Base-by-base conservation (phyloP, 2,797 vertebrate genomes). In the Cossypha caffra region DNA sequence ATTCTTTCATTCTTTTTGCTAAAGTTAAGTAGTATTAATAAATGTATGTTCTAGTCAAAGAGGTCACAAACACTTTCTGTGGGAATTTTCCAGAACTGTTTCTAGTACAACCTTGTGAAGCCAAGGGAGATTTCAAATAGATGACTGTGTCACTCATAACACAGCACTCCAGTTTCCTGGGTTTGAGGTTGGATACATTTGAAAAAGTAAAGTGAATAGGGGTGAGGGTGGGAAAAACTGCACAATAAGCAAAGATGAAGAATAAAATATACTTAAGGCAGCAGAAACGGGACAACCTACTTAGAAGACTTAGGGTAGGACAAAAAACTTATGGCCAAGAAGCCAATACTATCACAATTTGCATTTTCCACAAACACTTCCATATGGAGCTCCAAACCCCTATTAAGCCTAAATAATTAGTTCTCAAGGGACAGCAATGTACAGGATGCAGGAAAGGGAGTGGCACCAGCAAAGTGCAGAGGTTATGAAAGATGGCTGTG, bases 401-500 rank as follows among this genome's bases (percentile, higher is more conserved):
- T 40, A 42, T 52, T 31, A 71, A 37, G 16, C 23, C 13, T 9
- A 52, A 84, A 58, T 29, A 75, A 29, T 85, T 24, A 37, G 7
- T 16, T 64, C 33, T 72, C 25, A 61, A 37, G 52, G n/a, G 26
- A 57, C 0, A 2, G 33, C 14, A 78, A 23, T 2, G 28, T 4
- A 26, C 4, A 63, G 31, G 43, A 75, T 1, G 16, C 24, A 77
- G n/a, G 13, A 37, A 26, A 43, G 24, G 52, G 24, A 57, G 23
- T 10, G 37, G 33, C 14, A 67, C 8, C 25, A 74, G 45, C 19
- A 59, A 42, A 63, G 8, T 48, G 23, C 33, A 78, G 28, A 55
- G 20, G 13, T 10, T 55, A 8, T 0, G 1, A n/a, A 78, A 48
- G 17, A 67, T 1, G 4, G 4, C 25, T 5, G 1, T 13, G n/a